Base-by-base conservation (phyloP, 2,888 invertebrate species). In the Rhimphoctona megacephalus region DNA sequence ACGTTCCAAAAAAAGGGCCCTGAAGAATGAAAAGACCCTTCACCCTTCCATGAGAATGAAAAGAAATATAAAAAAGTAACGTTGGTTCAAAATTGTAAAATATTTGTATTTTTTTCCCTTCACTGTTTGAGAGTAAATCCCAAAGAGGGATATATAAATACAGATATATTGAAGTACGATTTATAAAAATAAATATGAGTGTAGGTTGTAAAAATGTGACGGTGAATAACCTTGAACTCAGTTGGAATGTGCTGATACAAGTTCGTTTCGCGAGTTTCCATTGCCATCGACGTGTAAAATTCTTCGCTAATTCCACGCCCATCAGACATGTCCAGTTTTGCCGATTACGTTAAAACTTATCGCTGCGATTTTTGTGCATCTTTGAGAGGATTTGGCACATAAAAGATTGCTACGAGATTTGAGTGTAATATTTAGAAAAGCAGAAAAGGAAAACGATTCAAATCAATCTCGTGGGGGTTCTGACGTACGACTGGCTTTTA, bases 191-290 rank as follows among this genome's bases (percentile, higher is more conserved):
- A 22, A 69, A 52, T 72, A 52, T 52, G 33, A 43, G 72, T n/a
- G 19, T 52, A 39, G 36, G 33, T 52, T 36, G 72, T 72, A 72
- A 72, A 72, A 72, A 72, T 2, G 30, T 76, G 74, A 57, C 39
- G 54, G 66, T 72, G 74, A 69, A 84, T 83, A 39, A 66, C 85
- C 86, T 83, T 86, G 83, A 87, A 88, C 86, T 73, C 79, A 8
- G 30, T 30, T 81, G 83, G 83, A 88, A 88, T 86, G 84, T 81
- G 85, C 81, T 88, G 86, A 85, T 85, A 83, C 86, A 81, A 49
- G 72, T 54, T 81, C 81, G 76, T 69, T 79, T 81, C 67, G 72
- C 72, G 64, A 57, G 17, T 84, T 64, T 46, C 57, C 72, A 70
- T 14, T 49, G 72, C 17, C 52, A 22, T 73, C 33, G 7, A 49